phyloP scores from a whole-genome alignment of 2,888 invertebrate genomes.

The Megaustenia siamemsis region DNA sequence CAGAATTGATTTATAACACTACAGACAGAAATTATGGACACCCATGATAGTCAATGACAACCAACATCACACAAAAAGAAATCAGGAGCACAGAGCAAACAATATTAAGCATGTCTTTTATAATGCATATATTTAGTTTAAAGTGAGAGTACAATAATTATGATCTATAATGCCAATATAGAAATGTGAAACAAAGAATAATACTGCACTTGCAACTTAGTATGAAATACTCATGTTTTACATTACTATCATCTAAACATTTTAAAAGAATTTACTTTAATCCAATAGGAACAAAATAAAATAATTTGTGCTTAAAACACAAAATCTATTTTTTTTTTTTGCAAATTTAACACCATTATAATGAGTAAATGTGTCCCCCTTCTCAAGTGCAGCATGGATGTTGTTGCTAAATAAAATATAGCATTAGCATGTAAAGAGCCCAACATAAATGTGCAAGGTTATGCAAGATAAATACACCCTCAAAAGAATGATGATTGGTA shows the following conservation, averaged over 20 bases:
- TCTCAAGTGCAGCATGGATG: neutral
- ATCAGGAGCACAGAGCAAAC: neutral
- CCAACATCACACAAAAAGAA: neutral
- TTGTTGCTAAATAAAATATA: neutral
- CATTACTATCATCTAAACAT: too few relatives aligned
- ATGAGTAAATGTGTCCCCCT: neutral
- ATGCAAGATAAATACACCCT: neutral
- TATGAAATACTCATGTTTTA: too few relatives aligned
- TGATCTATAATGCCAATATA: neutral
- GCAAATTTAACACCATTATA: too few relatives aligned
- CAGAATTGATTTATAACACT: too few relatives aligned
- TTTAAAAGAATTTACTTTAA: too few relatives aligned
- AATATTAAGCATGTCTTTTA: neutral
- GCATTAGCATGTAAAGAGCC: neutral
- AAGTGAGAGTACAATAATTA: neutral
- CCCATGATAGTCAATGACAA: neutral
- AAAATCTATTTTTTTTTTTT: too few relatives aligned
- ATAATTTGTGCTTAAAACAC: too few relatives aligned
- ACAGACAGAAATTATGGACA: neutral
- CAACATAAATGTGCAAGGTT: conserved; percentile 5
- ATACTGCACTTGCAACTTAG: too few relatives aligned
- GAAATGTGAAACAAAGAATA: neutral
- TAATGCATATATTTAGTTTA: neutral
- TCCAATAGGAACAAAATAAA: too few relatives aligned
- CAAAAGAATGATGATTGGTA: too few relatives aligned